Conservation (phyloP, 2,888 invertebrate genomes). For the Bugula neritina region DNA sequence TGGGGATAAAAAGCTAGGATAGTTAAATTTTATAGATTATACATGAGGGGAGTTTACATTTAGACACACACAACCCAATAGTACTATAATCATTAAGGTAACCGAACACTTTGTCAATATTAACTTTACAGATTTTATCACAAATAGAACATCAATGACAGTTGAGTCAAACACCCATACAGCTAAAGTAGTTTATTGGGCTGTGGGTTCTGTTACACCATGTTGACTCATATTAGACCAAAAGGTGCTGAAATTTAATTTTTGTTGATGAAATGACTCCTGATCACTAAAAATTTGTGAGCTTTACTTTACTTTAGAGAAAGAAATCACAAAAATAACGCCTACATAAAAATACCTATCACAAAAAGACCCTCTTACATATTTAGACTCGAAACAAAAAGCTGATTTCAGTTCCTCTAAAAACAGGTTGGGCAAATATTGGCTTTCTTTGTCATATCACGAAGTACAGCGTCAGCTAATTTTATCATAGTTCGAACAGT, state of each 20-base stretch:
- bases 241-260: too few relatives aligned
- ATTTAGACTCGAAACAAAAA: too few relatives aligned
- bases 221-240: too few relatives aligned
- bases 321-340: too few relatives aligned
- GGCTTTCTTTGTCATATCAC: not conserved
- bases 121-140: conserved; percentile 7
- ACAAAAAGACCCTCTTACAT: too few relatives aligned
- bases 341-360: too few relatives aligned
- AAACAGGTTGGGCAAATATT: not conserved
- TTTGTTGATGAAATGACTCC: too few relatives aligned
- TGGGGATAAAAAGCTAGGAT: not conserved
- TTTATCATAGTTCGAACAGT: not conserved
- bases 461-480: not conserved
- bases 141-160: not conserved
- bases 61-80: not conserved
- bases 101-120: conserved; percentile 6
- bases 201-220: too few relatives aligned
- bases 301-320: too few relatives aligned
- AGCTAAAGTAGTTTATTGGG: too few relatives aligned
- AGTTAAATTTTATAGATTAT: not conserved
- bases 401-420: too few relatives aligned
- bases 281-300: too few relatives aligned
- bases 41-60: not conserved
- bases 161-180: not conserved
- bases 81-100: not conserved